Evolutionary conservation across 2,113 vertebrate species (phyloP).

Genomic region (Oreochromis tanganicae): DNA sequence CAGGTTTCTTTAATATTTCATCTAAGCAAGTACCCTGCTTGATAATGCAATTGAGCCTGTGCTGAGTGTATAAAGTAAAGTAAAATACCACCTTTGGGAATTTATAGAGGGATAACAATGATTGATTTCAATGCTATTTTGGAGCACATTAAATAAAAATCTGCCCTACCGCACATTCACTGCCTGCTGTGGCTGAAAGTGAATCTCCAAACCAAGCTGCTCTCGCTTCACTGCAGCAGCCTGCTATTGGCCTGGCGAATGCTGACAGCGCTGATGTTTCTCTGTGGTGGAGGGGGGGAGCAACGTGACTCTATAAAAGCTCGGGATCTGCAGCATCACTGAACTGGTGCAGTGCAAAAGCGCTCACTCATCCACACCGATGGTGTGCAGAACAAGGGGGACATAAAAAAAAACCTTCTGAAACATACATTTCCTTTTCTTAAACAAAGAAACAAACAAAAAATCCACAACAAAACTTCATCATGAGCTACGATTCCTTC

Average conservation of each 20-base stretch:
- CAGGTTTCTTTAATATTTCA: neutral
- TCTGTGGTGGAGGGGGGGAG: constrained; percentile 10
- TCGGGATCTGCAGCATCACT: constrained; percentile 73
- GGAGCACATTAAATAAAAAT: neutral
- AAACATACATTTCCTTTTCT: constrained; percentile 61
- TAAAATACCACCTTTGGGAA: neutral
- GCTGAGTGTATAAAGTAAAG: neutral
- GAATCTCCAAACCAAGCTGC: constrained; percentile 47
- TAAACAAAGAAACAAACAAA: constrained; percentile 45
- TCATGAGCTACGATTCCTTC: constrained; percentile 73
- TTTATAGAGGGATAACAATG: neutral
- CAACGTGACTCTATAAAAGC: constrained; percentile 65
- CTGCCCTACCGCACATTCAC: constrained; percentile 12
- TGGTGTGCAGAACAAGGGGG: constrained; percentile 82
- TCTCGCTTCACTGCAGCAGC: constrained; percentile 61
- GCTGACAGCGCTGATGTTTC: constrained; percentile 56
- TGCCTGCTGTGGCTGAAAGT: neutral
- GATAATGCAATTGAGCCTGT: neutral
- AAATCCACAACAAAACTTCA: constrained; percentile 54
- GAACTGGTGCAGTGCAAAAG: constrained; percentile 77
- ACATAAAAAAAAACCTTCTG: constrained; percentile 68
- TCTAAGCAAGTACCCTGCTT: neutral
- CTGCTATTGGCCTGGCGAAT: constrained; percentile 65
- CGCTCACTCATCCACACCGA: constrained; percentile 71
- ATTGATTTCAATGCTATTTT: neutral